Evolutionary conservation across 2,113 vertebrate genomes (phyloP), one percentile per base, ranked within the genome.

Genomic region (Cettia cetti): DNA sequence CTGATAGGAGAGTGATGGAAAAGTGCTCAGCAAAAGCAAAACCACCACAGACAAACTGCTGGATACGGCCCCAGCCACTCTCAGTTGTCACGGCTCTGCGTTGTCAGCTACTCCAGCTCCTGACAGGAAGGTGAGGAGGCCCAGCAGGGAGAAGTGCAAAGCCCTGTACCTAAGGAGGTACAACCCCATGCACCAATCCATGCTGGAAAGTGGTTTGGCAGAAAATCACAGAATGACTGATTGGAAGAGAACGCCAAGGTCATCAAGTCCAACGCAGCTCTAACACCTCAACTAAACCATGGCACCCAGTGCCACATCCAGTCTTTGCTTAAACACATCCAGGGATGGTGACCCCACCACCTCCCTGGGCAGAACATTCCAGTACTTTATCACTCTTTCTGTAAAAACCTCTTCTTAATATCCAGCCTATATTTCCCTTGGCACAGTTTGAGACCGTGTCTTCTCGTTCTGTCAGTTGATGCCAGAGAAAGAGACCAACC

Each of bases 1-100:
- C 15, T 84, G 35, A 19, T 22, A 33, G 0, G 2, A 44, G 14
- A 74, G 35, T 16, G 49, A 82, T 3, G 18, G 56, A 71, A 53
- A 76, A 24, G 40, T 16, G 39, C 24, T 45, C 75, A 74, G 31
- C 52, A 78, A 56, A 86, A 31, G 10, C 69, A 84, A 86, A 93
- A 47, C 7, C 44, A 68, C 6, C 27, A 15, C 15, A 61, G 75
- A 9, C 22, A 65, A 90, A 54, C 26, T 28, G 37, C 18, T 79
- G 42, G 26, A 50, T 15, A 26, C 16, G 37, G 42, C 28, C 50
- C 24, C 23, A 1, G 17, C 18, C 0, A 0, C 53, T 15, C 39
- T 47, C 15, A 21, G 50, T 71, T 21, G 10, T 71, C 71, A 83
- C 53, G 57, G 45, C 76, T 49, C 75, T 31, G 80, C 6, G 61